These are phyloP conservation scores for Conus betulinus DNA, from an alignment of 1,140 invertebrate species.

Conservation along the genomic window DNA sequence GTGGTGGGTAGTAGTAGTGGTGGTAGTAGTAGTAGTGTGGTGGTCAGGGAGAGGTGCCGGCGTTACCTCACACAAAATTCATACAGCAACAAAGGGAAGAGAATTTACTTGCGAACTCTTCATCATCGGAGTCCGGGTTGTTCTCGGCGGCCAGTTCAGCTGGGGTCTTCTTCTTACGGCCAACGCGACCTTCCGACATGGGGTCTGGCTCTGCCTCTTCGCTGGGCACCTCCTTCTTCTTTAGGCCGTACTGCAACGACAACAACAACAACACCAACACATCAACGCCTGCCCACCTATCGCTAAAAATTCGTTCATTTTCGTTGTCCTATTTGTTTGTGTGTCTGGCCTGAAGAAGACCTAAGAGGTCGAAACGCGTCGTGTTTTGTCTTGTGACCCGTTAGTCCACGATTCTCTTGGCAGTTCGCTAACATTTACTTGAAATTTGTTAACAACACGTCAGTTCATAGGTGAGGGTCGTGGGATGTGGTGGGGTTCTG, in stretches of 20 bases:
- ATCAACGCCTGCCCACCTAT: no score
- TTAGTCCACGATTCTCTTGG: no score
- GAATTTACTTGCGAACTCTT: conserved; percentile 90
- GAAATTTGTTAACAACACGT: no score
- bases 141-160: conserved; percentile 96
- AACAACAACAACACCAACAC: not conserved
- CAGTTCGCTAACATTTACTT: no score
- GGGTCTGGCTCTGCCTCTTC: conserved; percentile 75
- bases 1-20: no score
- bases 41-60: not conserved
- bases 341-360: no score
- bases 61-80: conserved; percentile 55
- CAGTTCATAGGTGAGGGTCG: no score
- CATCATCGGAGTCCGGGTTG: conserved; percentile 93
- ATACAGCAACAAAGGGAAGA: conserved; percentile 74
- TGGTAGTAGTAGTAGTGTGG: not conserved
- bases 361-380: no score
- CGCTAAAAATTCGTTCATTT: no score
- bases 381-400: no score
- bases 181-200: conserved; percentile 79
- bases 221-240: conserved; percentile 90
- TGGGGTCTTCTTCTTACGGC: conserved; percentile 96
- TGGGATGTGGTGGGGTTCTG: no score
- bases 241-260: conserved; percentile 93
- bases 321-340: no score